Evolutionary conservation across 2,797 vertebrate species (phyloP).

Genomic region (Chloroceryle amazona): DNA sequence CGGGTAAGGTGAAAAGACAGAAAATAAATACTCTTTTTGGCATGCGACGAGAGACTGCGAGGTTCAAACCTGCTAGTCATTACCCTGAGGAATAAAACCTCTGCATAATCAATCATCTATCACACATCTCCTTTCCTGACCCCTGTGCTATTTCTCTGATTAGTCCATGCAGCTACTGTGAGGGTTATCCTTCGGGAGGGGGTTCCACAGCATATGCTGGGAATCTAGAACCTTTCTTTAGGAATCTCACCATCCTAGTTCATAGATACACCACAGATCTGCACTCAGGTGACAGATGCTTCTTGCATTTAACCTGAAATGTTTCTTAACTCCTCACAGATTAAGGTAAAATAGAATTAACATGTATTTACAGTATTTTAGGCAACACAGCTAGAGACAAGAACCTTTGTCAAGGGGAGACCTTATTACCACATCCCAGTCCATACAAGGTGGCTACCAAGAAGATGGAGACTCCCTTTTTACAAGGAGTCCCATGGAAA

Average conservation of each 20-base stretch:
- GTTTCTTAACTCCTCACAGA: background rate
- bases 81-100: background rate
- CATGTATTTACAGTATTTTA: background rate
- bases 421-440: too few relatives aligned
- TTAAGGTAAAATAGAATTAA: background rate
- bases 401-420: too few relatives aligned
- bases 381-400: background rate
- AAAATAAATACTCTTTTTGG: background rate
- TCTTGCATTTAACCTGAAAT: background rate
- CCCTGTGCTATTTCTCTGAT: background rate
- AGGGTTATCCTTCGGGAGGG: background rate
- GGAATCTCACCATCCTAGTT: background rate
- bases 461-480: too few relatives aligned
- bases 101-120: background rate
- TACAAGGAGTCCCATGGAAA: too few relatives aligned
- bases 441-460: too few relatives aligned
- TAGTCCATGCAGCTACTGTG: background rate
- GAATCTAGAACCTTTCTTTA: background rate
- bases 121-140: background rate
- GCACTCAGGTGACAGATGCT: background rate
- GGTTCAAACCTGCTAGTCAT: background rate
- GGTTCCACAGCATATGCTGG: background rate
- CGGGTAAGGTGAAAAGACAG: slow-evolving; percentile 4
- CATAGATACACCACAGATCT: background rate
- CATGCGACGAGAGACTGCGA: background rate